Evolutionary conservation across 1,140 invertebrate genomes (phyloP).

Genomic region (Nephila pilipes): DNA sequence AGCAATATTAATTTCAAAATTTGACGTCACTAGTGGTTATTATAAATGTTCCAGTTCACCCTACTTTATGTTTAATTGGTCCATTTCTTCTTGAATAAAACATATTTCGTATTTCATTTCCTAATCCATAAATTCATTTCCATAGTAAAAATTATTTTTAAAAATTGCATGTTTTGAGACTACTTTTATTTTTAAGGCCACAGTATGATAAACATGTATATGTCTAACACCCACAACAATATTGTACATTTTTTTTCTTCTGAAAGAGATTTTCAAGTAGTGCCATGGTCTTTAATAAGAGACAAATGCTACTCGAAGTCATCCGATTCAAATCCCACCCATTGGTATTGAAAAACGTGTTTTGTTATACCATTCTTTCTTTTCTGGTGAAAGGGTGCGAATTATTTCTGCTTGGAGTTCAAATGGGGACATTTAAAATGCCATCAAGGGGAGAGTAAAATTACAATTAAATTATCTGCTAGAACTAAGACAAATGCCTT

Average conservation of each 20-base stretch:
- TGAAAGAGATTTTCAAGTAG: no score
- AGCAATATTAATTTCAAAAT: no score
- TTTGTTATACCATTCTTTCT: not conserved
- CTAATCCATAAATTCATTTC: no score
- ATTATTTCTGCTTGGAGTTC: not conserved
- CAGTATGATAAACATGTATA: not conserved
- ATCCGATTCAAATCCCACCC: not conserved
- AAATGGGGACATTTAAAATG: constrained; percentile 40
- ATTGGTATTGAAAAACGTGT: not conserved
- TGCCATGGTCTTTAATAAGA: not conserved
- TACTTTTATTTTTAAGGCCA: no score
- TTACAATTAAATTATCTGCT: constrained; percentile 64
- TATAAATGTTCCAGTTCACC: no score
- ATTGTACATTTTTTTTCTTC: no score
- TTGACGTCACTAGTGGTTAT: no score
- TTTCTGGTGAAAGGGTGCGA: constrained; percentile 6
- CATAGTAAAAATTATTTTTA: no score
- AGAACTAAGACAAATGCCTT: constrained; percentile 36
- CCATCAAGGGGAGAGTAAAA: constrained; percentile 35
- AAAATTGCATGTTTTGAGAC: no score
- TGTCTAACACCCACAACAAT: not conserved
- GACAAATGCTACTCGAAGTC: not conserved
- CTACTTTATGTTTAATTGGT: no score
- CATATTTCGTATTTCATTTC: no score
- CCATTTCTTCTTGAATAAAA: no score